phyloP scores from a whole-genome alignment of 1,140 invertebrate genomes.

The Aphidius ervi region DNA sequence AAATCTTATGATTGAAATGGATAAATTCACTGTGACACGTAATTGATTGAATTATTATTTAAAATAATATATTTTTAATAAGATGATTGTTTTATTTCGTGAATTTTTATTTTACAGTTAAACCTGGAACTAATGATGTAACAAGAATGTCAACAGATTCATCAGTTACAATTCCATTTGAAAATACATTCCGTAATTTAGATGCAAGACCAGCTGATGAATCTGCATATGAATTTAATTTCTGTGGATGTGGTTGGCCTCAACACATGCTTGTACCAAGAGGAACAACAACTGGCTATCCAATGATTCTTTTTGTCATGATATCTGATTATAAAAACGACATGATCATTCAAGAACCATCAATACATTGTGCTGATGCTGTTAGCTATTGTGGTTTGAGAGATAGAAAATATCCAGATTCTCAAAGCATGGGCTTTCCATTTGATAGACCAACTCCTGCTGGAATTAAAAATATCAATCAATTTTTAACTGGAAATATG shows the following conservation, averaged over 20 bases:
- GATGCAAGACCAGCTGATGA: conserved; percentile 52
- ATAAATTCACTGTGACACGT: conserved; percentile 66
- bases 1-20: conserved; percentile 70
- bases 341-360: conserved; percentile 57
- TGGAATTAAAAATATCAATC: conserved; percentile 35
- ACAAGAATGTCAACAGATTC: conserved; percentile 62
- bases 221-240: conserved; percentile 60
- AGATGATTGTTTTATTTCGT: neutral
- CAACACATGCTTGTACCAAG: conserved; percentile 78
- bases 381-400: conserved; percentile 66
- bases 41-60: conserved; percentile 22
- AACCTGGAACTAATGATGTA: conserved; percentile 52
- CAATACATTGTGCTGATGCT: conserved; percentile 58
- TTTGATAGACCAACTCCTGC: conserved; percentile 57
- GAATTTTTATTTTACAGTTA: conserved; percentile 42
- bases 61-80: too few relatives aligned
- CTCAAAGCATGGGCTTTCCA: conserved; percentile 66
- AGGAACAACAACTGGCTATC: conserved; percentile 64
- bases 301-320: conserved; percentile 75
- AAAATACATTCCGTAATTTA: conserved; percentile 65
- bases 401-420: conserved; percentile 64
- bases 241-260: conserved; percentile 85
- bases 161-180: conserved; percentile 69
- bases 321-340: conserved; percentile 73
- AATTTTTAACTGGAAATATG: conserved; percentile 48